These are phyloP conservation scores for Echinometra lucunter DNA, from an alignment of 53 echinoderm and acorn worm genomes.

Conservation along the genomic window DNA sequence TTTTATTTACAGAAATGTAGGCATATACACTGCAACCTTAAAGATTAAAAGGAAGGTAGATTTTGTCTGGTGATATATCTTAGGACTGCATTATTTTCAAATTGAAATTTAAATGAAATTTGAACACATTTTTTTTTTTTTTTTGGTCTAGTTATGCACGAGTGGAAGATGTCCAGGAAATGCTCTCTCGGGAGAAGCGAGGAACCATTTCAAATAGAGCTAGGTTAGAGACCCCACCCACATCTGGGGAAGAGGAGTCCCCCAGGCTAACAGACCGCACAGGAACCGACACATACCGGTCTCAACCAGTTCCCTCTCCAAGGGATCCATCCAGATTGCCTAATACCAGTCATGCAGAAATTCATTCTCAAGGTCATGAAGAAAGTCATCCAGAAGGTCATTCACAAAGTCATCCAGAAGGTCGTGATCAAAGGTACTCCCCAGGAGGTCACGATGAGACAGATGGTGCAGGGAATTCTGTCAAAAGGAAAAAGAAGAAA, in stretches of 20 bases:
- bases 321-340: constrained; percentile 7
- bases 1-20: background rate
- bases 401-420: background rate
- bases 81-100: background rate
- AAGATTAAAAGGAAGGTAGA: background rate
- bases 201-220: constrained; percentile 85
- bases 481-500: constrained; percentile 53
- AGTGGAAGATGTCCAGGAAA: constrained; percentile 52
- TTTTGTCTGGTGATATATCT: background rate
- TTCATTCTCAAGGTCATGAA: constrained; percentile 32
- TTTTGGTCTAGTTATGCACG: constrained; percentile 51
- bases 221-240: constrained; percentile 79
- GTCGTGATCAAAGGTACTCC: constrained; percentile 24
- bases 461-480: background rate
- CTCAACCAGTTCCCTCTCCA: constrained; percentile 18
- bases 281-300: constrained; percentile 41
- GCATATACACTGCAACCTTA: background rate
- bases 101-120: background rate
- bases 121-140: background rate
- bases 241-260: constrained; percentile 22
- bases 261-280: constrained; percentile 39
- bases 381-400: constrained; percentile 26
- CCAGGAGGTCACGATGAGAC: constrained; percentile 3
- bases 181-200: constrained; percentile 57
- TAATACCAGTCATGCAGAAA: constrained; percentile 10